A percentile compares a stretch with the other conserved stretches of the same genome.
These are phyloP conservation scores for Poecile montanus DNA, from an alignment of 2,797 vertebrate genomes.

Conservation along the genomic window DNA sequence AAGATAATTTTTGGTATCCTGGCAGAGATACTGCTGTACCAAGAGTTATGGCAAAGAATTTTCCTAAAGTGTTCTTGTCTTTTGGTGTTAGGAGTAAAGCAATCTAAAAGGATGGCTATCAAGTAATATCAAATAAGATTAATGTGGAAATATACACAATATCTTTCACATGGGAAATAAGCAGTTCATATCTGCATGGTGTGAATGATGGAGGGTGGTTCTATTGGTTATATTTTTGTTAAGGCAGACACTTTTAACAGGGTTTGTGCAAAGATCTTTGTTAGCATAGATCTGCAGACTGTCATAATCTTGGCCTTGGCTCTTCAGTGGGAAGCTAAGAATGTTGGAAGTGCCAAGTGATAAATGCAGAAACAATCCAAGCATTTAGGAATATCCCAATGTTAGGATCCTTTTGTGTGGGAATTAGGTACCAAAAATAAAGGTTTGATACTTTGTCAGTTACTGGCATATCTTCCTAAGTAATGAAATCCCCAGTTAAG, in stretches of 20 bases:
- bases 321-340: not conserved
- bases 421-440: not conserved
- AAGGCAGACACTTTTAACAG: not conserved
- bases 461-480: not conserved
- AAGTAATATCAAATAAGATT: not conserved
- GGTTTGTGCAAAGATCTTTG: not conserved
- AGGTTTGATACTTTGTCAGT: not conserved
- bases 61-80: not conserved
- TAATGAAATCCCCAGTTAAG: not conserved
- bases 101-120: not conserved
- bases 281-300: not conserved
- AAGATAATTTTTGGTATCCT: not conserved
- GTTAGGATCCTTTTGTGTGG: not conserved
- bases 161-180: not conserved
- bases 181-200: not conserved
- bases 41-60: not conserved
- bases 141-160: not conserved
- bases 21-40: not conserved
- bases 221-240: not conserved
- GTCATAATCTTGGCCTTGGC: not conserved
- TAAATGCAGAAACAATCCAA: not conserved
- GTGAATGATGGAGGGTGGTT: not conserved
- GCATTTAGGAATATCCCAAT: not conserved
- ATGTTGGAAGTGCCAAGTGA: not conserved
- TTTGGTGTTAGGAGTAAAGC: not conserved